phyloP scores from a whole-genome alignment of 2,888 invertebrate genomes.

The Coenonympha glycerion region DNA sequence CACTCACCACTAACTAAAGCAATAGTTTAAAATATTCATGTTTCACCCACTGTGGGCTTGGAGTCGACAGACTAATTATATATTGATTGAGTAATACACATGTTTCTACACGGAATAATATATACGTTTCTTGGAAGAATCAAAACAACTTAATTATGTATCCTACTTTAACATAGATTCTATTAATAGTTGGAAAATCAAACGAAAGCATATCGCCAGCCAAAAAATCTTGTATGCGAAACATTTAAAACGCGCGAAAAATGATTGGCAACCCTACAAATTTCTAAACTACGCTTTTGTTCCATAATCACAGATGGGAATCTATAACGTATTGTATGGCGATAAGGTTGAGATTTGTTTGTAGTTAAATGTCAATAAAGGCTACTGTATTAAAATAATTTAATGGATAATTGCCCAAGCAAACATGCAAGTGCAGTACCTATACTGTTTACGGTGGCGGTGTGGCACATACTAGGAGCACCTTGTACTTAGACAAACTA shows the following conservation, averaged over 20 bases:
- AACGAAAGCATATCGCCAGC: background rate
- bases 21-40: too few species aligned
- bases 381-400: slow-evolving; percentile 28
- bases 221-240: background rate
- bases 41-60: too few species aligned
- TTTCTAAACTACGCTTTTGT: background rate
- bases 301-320: background rate
- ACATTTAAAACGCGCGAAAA: background rate
- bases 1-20: too few species aligned
- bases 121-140: too few species aligned
- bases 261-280: background rate
- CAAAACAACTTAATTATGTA: too few species aligned
- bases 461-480: too few species aligned
- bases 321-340: background rate
- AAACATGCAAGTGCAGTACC: background rate
- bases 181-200: background rate
- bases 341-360: background rate
- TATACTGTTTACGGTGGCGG: background rate
- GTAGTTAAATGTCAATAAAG: background rate
- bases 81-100: too few species aligned
- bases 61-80: too few species aligned
- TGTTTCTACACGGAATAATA: too few species aligned
- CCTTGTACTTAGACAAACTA: too few species aligned
- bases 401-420: background rate
- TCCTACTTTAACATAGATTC: too few species aligned